Conservation (phyloP, 1,140 invertebrate genomes). For the Drosophila nigrodunni region DNA sequence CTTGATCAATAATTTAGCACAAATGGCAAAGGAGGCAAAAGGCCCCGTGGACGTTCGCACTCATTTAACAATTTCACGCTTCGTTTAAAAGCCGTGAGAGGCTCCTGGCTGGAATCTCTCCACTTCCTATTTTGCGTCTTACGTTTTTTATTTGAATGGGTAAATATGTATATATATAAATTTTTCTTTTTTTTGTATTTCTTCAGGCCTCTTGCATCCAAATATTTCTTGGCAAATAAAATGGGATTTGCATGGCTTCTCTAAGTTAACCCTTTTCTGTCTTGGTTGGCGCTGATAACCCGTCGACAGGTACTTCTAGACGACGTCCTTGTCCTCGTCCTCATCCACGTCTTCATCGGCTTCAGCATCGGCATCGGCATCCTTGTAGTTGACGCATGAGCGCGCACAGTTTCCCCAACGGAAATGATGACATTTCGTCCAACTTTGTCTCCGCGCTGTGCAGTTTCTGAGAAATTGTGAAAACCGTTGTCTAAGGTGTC, state of each 20-base stretch:
- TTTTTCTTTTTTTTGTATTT: conserved; percentile 26
- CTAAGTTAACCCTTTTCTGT: conserved; percentile 72
- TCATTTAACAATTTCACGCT: conserved; percentile 84
- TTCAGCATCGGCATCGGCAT: neutral
- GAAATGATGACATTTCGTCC: conserved; percentile 84
- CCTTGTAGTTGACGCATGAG: conserved; percentile 55
- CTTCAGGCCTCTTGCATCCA: conserved; percentile 21
- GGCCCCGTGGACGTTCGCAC: conserved; percentile 63
- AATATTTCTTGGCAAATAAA: conserved; percentile 62
- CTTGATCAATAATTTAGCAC: conserved; percentile 77
- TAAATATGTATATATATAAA: conserved; percentile 12
- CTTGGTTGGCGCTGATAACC: conserved; percentile 51
- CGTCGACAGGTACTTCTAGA: conserved; percentile 39
- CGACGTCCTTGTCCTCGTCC: conserved; percentile 7
- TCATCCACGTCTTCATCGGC: neutral
- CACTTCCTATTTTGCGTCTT: conserved; percentile 15
- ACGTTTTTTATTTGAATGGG: conserved; percentile 46
- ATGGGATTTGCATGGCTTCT: conserved; percentile 70
- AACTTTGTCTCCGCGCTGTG: conserved; percentile 73
- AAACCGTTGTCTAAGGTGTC: conserved; percentile 58
- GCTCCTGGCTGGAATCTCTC: conserved; percentile 14
- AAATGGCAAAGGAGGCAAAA: conserved; percentile 23
- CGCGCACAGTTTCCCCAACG: conserved; percentile 70
- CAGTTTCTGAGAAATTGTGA: conserved; percentile 74
- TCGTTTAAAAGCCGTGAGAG: conserved; percentile 72